These are phyloP conservation scores for Branchinecta lynchi DNA, from an alignment of 1,140 invertebrate species.

Conservation along the genomic window DNA sequence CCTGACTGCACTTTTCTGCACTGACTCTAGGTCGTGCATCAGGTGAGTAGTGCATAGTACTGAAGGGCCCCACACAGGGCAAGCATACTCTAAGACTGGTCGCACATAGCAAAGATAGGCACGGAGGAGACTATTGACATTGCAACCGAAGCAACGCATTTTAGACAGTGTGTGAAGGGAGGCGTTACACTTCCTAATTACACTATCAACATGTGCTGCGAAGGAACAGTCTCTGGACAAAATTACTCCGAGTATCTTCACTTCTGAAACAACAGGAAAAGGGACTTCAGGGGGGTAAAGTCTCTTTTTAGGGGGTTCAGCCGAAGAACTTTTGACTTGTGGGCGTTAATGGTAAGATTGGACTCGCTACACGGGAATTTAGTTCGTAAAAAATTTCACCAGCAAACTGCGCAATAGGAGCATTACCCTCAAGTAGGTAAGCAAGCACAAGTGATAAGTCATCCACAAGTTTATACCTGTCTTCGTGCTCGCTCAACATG, in stretches of 20 bases:
- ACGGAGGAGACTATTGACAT: constrained; percentile 4
- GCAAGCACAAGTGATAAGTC: no score
- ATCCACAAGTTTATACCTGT: constrained; percentile 9
- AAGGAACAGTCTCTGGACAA: constrained; percentile 6
- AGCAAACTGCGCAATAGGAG: neutral
- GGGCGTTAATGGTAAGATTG: constrained; percentile 1
- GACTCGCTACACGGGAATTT: neutral
- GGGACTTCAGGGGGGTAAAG: neutral
- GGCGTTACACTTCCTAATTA: constrained; percentile 1
- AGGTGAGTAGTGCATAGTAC: neutral
- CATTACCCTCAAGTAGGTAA: constrained; percentile 9
- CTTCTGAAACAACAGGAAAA: neutral
- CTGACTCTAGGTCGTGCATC: no score
- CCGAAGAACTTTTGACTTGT: neutral
- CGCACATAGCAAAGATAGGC: constrained; percentile 5
- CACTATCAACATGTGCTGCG: constrained; percentile 4
- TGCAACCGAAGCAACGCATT: constrained; percentile 8
- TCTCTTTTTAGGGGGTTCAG: no score
- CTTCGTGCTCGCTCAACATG: neutral
- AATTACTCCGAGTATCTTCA: constrained; percentile 6
- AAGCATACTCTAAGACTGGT: neutral
- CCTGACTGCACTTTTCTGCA: no score
- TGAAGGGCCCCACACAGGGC: neutral
- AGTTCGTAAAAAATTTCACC: neutral
- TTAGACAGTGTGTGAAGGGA: constrained; percentile 6